Conservation (phyloP, 2,888 invertebrate genomes). For the Limnephilus marmoratus region DNA sequence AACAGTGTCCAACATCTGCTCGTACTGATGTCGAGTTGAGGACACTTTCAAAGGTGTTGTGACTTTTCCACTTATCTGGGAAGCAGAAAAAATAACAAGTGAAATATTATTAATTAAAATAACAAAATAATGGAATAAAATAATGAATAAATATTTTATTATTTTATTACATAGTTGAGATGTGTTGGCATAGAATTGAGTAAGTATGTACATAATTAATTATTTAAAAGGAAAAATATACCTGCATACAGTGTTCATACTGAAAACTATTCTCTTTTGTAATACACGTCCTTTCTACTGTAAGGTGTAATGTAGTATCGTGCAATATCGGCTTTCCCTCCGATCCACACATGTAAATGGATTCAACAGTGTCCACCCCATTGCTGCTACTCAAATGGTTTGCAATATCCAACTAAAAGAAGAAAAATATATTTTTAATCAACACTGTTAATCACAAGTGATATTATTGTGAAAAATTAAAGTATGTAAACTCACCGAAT, state of each 20-base stretch:
- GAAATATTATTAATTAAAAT: background rate
- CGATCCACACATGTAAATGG: conserved; percentile 85
- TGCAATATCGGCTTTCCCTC: conserved; percentile 92
- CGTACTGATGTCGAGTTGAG: conserved; percentile 91
- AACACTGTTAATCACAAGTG: background rate
- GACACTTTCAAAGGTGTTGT: conserved; percentile 91
- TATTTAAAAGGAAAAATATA: conserved; percentile 22
- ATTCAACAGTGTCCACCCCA: conserved; percentile 75
- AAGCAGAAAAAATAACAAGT: background rate
- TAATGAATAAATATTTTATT: too few species aligned
- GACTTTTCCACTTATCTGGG: conserved; percentile 79
- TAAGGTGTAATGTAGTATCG: conserved; percentile 89
- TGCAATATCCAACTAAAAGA: conserved; percentile 72
- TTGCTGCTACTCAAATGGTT: conserved; percentile 69
- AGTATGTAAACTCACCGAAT: conserved; percentile 76
- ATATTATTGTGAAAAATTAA: background rate
- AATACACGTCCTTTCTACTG: conserved; percentile 75
- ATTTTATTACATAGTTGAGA: background rate
- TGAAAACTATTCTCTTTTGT: conserved; percentile 40
- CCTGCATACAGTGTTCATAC: conserved; percentile 61
- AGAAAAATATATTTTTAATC: background rate
- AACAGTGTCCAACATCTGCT: conserved; percentile 89
- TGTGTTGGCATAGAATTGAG: background rate
- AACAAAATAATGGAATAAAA: background rate
- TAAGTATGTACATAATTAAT: background rate